Base-by-base conservation (phyloP, 2,797 vertebrate genomes). In the Platyrinchus mystaceus region DNA sequence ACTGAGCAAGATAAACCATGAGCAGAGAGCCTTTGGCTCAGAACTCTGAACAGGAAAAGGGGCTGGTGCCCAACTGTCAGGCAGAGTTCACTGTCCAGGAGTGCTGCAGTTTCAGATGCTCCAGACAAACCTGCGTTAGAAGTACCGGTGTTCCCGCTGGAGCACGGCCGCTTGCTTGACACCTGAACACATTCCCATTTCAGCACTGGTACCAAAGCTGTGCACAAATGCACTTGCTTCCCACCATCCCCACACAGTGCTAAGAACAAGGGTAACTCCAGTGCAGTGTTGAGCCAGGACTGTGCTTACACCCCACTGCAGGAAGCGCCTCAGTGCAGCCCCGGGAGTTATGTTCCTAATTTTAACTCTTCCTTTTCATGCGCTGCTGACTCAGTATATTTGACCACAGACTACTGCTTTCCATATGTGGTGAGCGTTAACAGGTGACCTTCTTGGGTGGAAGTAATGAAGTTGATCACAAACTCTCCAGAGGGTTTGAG, bases 141-240 rank as follows among this genome's bases (percentile, higher is more conserved):
- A 18, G 27, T 7, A 9, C 9, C 0, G 0, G 11, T 18, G 14
- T 24, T 34, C 24, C n/a, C 0, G 2, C 36, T n/a, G 9, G 11
- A 68, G 46, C 39, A 18, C 0, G 2, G 73, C 34, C 0, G 0
- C 30, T 30, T 21, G 12, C 47, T 26, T 37, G 16, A 70, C 67
- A 55, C 24, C 41, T 36, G 64, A 36, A 10, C 0, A 1, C 0
- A 0, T 16, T 56, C 34, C 63, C 2, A 2, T 53, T 50, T 44
- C 50, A 71, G 36, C 55, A 6, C 39, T 18, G 36, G 32, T 26
- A 53, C 73, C 39, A 22, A 52, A 32, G 30, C 66, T 5, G 3
- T 24, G 28, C 60, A 24, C 17, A 44, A 43, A 9, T 14, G 5
- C 14, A 2, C 44, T 27, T 0, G 0, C 16, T 53, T 55, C 17